Percentiles rank a stretch among this genome's conserved stretches.
Conservation (phyloP, 1,140 invertebrate species). For the Varroa destructor region DNA sequence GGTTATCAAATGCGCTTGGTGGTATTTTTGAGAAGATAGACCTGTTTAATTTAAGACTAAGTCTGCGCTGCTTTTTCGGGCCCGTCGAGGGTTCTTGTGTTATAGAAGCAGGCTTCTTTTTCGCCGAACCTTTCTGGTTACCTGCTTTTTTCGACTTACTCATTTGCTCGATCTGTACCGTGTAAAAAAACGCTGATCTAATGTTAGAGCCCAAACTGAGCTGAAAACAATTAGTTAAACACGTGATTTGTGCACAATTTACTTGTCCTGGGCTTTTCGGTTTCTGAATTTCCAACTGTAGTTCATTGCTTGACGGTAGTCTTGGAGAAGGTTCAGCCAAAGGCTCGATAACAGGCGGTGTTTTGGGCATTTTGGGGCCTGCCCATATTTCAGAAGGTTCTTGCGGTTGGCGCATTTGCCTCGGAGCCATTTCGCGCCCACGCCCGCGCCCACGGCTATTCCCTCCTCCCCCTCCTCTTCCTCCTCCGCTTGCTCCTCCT, state of each 20-base stretch:
- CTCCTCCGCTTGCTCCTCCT: background rate
- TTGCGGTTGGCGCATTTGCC: background rate
- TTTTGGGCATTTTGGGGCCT: background rate
- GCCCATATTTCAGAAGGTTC: background rate
- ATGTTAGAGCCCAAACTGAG: background rate
- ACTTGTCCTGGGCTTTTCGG: background rate
- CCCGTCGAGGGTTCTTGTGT: background rate
- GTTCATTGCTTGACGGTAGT: background rate
- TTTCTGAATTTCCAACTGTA: background rate
- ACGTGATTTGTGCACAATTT: background rate
- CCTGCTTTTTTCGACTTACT: background rate
- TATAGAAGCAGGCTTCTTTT: background rate
- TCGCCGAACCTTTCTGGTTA: background rate
- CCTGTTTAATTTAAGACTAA: background rate
- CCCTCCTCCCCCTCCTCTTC: background rate
- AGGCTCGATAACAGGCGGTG: background rate
- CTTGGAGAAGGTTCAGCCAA: background rate
- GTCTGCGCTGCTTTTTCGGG: conserved; percentile 4
- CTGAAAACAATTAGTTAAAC: background rate
- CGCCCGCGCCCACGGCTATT: background rate
- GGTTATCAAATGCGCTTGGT: background rate
- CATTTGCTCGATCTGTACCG: background rate
- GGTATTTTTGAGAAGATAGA: background rate
- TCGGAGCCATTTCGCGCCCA: background rate
- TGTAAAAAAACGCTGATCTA: background rate